Percentiles rank a stretch among this genome's conserved stretches.
Evolutionary conservation across 2,797 vertebrate genomes (phyloP).

Genomic region (Arctocebus calabarensis): DNA sequence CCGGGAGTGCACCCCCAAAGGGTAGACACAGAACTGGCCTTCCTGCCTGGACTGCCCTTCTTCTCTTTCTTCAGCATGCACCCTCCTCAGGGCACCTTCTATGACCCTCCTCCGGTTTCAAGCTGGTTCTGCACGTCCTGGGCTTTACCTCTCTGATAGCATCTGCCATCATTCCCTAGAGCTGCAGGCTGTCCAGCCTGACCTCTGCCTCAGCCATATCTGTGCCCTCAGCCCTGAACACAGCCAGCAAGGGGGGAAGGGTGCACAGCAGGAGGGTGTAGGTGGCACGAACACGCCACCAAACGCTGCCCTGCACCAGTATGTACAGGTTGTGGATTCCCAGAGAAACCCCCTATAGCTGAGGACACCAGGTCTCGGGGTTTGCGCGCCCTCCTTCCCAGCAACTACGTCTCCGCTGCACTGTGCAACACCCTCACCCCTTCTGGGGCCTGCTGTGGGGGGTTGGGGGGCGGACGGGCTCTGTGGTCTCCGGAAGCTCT

Average conservation of each 20-base stretch:
- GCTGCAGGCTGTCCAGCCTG: not conserved
- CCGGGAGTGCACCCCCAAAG: no score
- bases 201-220: not conserved
- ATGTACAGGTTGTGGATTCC: not conserved
- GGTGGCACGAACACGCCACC: not conserved
- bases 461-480: not conserved
- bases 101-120: rapidly evolving
- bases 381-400: rapidly evolving
- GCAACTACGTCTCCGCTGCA: rapidly evolving
- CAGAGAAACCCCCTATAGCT: rapidly evolving
- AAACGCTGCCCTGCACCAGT: rapidly evolving
- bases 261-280: rapidly evolving
- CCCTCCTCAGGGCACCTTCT: not conserved
- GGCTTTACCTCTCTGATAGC: not conserved
- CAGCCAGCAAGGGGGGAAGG: no score
- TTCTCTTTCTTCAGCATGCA: not conserved
- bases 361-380: rapidly evolving
- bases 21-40: not conserved
- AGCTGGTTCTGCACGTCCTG: not conserved
- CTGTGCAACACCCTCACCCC: rapidly evolving
- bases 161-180: not conserved
- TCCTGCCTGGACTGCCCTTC: no score
- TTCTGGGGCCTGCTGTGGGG: not conserved
- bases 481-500: not conserved
- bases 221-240: not conserved